A percentile compares a stretch with the other conserved stretches of the same genome.
These are phyloP conservation scores for Edolisoma coerulescens DNA, from an alignment of 2,113 vertebrate species.

Conservation along the genomic window DNA sequence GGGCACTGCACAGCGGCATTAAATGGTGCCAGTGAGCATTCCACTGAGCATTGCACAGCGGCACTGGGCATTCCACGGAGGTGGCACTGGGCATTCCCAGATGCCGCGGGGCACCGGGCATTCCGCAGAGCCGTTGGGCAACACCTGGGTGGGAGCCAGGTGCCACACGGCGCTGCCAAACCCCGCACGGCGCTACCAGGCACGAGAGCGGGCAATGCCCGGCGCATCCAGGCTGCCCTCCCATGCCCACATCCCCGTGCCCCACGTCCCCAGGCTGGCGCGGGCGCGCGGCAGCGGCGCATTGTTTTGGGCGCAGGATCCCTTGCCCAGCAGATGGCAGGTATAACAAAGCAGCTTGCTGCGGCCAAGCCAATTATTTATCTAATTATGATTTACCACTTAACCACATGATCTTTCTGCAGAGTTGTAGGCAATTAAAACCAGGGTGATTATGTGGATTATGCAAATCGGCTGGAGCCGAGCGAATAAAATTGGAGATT, in stretches of 20 bases:
- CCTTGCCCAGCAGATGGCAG: conserved; percentile 89
- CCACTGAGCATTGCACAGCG: accelerated
- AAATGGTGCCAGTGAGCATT: accelerated
- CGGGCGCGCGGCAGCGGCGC: conserved; percentile 57
- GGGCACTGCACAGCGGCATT: accelerated
- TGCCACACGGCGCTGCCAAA: accelerated
- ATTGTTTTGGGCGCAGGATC: conserved; percentile 73
- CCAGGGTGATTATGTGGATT: conserved; percentile 88
- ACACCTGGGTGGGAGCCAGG: background rate
- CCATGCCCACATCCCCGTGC: background rate
- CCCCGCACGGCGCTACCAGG: accelerated
- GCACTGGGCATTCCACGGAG: accelerated
- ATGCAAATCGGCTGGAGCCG: conserved; percentile 84
- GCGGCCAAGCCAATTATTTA: conserved; percentile 97
- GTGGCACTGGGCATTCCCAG: background rate
- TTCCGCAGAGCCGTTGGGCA: background rate
- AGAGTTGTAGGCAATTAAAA: conserved; percentile 91
- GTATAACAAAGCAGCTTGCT: conserved; percentile 92
- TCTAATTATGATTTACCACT: conserved; percentile 98
- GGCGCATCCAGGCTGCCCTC: background rate
- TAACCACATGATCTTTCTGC: conserved; percentile 91
- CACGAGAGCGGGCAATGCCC: background rate
- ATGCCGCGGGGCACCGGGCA: accelerated
- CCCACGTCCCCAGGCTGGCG: background rate
- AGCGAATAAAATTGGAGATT: conserved; percentile 82